phyloP scores from a whole-genome alignment of 2,113 vertebrate species.

The Malurus melanocephalus region DNA sequence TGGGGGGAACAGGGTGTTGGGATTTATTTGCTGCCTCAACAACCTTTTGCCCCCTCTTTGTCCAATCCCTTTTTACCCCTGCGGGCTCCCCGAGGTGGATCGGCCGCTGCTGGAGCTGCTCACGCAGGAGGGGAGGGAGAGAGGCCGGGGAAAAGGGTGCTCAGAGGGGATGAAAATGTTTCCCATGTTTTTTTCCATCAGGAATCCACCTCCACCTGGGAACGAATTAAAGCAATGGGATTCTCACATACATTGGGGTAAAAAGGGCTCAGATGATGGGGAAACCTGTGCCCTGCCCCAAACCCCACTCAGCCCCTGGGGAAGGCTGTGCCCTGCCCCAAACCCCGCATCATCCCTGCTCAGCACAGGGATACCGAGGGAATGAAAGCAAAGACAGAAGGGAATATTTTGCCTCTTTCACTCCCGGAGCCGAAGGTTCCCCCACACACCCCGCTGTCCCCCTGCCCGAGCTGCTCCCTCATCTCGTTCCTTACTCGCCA shows the following conservation, averaged over 20 bases:
- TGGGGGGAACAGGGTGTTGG: neutral
- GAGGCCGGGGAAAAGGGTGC: neutral
- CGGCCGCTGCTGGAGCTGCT: conserved; percentile 4
- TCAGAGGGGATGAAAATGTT: rapidly evolving
- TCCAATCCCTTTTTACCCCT: neutral
- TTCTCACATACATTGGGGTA: neutral
- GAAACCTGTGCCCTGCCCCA: neutral
- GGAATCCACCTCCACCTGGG: neutral
- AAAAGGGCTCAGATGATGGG: neutral
- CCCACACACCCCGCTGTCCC: rapidly evolving
- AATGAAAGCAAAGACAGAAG: neutral
- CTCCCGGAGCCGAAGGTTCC: neutral
- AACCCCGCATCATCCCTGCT: rapidly evolving
- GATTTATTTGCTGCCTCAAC: conserved; percentile 50
- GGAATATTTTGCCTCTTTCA: neutral
- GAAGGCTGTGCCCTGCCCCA: neutral
- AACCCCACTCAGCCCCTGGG: neutral
- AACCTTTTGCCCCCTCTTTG: neutral
- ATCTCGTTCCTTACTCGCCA: neutral
- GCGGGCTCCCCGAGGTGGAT: neutral
- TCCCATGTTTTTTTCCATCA: neutral
- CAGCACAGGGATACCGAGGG: neutral
- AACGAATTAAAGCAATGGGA: rapidly evolving
- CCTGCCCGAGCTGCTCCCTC: neutral
- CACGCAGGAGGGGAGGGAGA: neutral